Evolutionary conservation across 2,113 vertebrate genomes (phyloP), one percentile per base, ranked within the genome.

Genomic region (Ophiodon elongatus): DNA sequence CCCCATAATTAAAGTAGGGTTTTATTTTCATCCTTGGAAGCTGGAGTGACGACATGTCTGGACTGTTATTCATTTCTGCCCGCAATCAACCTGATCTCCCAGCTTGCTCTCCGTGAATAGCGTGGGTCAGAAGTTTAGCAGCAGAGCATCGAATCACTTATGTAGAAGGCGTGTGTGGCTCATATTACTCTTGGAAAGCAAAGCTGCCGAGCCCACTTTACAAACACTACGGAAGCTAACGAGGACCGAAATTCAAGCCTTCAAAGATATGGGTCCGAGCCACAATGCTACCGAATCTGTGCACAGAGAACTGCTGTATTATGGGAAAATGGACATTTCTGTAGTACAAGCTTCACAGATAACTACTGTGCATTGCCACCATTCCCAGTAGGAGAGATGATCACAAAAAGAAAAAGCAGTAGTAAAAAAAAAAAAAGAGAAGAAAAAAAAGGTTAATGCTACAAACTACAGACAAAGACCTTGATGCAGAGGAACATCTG

Each of bases 81-180:
- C 37, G 68, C 15, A 39, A 74, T 87, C 35, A 47, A 23, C n/a
- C 41, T 15, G 59, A 83, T 88, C 39, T 80, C 41, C 25, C 73
- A 43, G 45, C 41, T 4, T 25, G 76, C 47, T 70, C 54, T 65
- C 31, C 0, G 68, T 72, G 79, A 64, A 83, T 50, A 75, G 39
- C 21, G 39, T 37, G 54, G 84, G 73, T 89, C 85, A 89, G 50
- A 76, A 73, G 86, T 89, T 87, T 59, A 91, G 52, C 37, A 69
- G 73, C 78, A 23, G 68, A 75, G 77, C 70, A 77, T 11, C 70
- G 11, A 59, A 76, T 67, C 66, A 52, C 66, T 72, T 54, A 29
- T 56, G 63, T 77, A 68, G 73, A 74, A 72, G 35, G 62, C 77
- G 74, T 65, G 29, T n/a, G 66, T 52, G 79, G 76, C 85, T 87